Percentiles rank a stretch among this genome's conserved stretches.
Evolutionary conservation across 2,113 vertebrate genomes (phyloP).

Genomic region (Emberiza fucata): DNA sequence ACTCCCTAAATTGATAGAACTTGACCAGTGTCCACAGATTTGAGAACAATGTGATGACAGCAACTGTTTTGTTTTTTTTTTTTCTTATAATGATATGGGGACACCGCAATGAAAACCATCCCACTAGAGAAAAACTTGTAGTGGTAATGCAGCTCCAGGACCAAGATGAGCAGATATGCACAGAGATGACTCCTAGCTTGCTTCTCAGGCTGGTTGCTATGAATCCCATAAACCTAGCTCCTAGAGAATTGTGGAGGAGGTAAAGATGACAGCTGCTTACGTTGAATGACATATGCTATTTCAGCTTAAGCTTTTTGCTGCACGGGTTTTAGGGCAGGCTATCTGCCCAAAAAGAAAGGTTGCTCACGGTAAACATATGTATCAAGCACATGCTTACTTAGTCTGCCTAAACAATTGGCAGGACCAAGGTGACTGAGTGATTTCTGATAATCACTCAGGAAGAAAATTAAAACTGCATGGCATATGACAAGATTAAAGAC

Average conservation of each 20-base stretch:
- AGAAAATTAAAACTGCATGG: neutral
- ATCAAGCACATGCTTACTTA: neutral
- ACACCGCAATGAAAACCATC: neutral
- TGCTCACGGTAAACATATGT: neutral
- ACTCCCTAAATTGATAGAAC: neutral
- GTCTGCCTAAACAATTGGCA: neutral
- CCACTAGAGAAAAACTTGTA: neutral
- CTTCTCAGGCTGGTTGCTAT: neutral
- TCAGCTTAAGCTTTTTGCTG: neutral
- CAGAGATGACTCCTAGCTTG: neutral
- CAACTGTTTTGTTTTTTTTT: neutral
- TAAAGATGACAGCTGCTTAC: neutral
- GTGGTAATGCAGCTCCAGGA: neutral
- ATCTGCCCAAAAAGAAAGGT: neutral
- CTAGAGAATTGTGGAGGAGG: neutral
- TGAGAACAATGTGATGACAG: neutral
- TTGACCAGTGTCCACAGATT: neutral
- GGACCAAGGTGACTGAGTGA: neutral
- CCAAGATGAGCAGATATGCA: neutral
- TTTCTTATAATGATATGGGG: accelerated
- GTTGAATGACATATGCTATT: neutral
- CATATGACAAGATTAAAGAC: neutral
- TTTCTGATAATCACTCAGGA: neutral
- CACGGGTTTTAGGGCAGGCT: neutral
- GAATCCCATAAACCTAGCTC: neutral